Base-by-base conservation (phyloP, 30 jellyfish, hydroid and myxozoan species). In the Chrysaora quinquecirrha region DNA sequence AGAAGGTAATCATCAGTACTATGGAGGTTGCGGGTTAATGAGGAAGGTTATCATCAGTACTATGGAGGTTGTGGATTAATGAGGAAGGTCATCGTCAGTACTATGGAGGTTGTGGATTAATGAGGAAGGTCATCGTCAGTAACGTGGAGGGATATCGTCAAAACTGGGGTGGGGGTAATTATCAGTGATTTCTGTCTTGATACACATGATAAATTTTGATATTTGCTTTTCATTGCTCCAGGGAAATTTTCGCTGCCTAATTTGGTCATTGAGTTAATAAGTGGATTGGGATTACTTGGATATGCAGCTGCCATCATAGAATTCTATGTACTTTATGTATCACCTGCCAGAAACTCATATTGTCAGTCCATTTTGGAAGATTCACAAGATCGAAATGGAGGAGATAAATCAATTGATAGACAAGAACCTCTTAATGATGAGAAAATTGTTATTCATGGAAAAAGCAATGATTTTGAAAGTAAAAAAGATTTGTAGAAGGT, bases 241-340 rank as follows among this genome's bases (percentile, higher is more conserved):
- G 97, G 97, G 11, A 85, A 69, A 20, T 90, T 76, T 35, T 90
- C 97, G 47, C 33, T 65, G 56, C 33, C 96, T 12, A 83, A 76
- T 52, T 48, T 90, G 58, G 24, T 83, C 29, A 38, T 83, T 30
- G 94, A 83, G 50, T 24, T 90, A 73, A 84, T 83, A 14, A 82
- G 96, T 14, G 83, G 83, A 2, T 54, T 90, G 35, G 96, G 97
- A 18, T 92, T 90, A 2, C 73, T 90, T 1, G 76, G 86, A 3
- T 35, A 82, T 3, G 66, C 97, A 30, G 93, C 94, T 20, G 63
- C 85, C 16, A 77, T 84, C 30, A 84, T 90, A 29, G 97, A 90
- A 20, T 27, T 68, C 19, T 48, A 78, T 10, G 96, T 93, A 0
- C 78, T 90, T 56, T 83, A 90, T 80, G 48, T 90, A 24, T 83